A percentile compares a stretch with the other conserved stretches of the same genome.
Conservation (phyloP, 2,797 vertebrate species). For the Tympanoctomys barrerae region DNA sequence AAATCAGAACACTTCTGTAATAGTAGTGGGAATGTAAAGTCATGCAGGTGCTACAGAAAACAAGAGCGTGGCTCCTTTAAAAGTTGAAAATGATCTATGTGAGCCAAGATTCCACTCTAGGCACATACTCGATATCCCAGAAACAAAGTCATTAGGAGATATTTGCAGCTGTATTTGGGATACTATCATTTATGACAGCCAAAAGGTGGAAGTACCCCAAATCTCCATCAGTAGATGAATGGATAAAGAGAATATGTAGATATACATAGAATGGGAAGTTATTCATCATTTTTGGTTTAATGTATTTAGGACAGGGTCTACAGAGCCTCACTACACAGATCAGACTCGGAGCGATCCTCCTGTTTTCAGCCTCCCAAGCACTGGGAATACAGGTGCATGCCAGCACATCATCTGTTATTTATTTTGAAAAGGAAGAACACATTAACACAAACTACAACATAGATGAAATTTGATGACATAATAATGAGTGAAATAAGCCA, state of each 20-base stretch:
- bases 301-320: too few relatives aligned
- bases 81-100: background rate
- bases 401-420: background rate
- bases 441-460: background rate
- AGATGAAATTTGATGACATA: background rate
- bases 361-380: too few relatives aligned
- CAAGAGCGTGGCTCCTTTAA: background rate
- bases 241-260: background rate
- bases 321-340: too few relatives aligned
- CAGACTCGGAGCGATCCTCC: too few relatives aligned
- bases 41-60: background rate
- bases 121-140: background rate
- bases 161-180: background rate
- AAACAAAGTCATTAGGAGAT: background rate
- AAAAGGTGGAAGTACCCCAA: background rate
- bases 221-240: background rate
- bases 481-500: background rate
- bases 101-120: conserved; percentile 1
- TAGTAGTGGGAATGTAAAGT: background rate
- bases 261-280: background rate
- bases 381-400: too few relatives aligned
- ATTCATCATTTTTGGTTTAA: background rate
- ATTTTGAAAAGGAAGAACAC: background rate
- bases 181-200: background rate
- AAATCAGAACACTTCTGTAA: background rate